Base-by-base conservation (phyloP, 2,113 vertebrate species). In the Tapirus terrestris region DNA sequence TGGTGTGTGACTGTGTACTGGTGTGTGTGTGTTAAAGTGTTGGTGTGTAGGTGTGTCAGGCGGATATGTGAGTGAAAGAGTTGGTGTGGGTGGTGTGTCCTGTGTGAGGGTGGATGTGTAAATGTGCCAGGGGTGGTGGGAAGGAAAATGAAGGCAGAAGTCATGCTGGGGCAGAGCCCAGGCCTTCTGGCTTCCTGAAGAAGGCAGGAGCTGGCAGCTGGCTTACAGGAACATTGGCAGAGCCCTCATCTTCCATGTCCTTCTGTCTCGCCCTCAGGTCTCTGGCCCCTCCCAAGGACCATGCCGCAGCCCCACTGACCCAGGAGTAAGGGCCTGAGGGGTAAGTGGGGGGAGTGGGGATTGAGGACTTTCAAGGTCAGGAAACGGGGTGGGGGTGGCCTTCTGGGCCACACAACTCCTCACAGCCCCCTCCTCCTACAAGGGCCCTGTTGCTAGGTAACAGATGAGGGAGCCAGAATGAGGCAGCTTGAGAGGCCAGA, bases 361-460 rank as follows among this genome's bases (percentile, higher is more conserved):
- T 17, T 23, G 43, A 91, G 68, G 96, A 45, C 72, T 96, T 95
- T 94, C 58, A 31, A 84, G 96, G 90, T 91, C 93, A 95, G 91
- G 80, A 95, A 95, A 80, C 3, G 31, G 79, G 90, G 75, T 70
- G 63, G 92, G 82, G 95, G 92, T 85, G 70, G 95, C 87, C 88
- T 97, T 95, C 96, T 81, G 68, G 43, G 88, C 90, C 96, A 97
- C 97, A 94, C 68, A 89, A 63, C 51, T 92, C 96, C n/a, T 93
- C 72, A 75, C 87, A 95, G 63, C 80, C 97, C 96, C 96, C 61
- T 97, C 79, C 95, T 97, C 76, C 90, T 94, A 31, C 87, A 63
- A 94, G 94, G 97, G 83, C 93, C 80, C 60, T 97, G 97, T 98
- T 98, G 98, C 98, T 97, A 97, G 96, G 98, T 97, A 98, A 98